phyloP scores from a whole-genome alignment of 2,113 vertebrate genomes.

The Takifugu flavidus region DNA sequence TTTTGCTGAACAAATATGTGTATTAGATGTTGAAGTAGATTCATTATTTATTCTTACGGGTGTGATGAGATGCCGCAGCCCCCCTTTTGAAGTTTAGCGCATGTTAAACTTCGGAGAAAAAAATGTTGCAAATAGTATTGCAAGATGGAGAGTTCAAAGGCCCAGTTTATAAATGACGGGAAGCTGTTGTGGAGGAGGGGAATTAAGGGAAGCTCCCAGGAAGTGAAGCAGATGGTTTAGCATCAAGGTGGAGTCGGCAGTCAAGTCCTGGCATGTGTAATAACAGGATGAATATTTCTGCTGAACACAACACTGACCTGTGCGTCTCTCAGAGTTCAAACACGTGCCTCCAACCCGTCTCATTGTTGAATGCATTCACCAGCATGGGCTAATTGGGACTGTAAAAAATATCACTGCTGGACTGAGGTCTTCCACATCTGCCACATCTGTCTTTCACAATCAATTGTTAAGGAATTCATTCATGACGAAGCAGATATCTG shows the following conservation, averaged over 20 bases:
- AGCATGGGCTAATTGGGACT: no score
- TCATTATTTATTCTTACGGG: no score
- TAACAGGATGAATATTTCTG: slow-evolving; percentile 52
- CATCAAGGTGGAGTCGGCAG: slow-evolving; percentile 39
- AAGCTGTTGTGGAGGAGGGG: slow-evolving; percentile 10
- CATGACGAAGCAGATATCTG: no score
- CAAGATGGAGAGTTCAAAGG: slow-evolving; percentile 1
- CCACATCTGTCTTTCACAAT: no score
- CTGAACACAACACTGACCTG: slow-evolving; percentile 39
- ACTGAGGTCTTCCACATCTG: no score
- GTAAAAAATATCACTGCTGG: no score
- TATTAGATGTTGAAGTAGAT: no score
- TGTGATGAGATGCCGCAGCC: no score
- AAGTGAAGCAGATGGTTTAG: slow-evolving; percentile 48
- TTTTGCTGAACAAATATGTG: no score
- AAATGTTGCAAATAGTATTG: no score
- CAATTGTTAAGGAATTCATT: no score
- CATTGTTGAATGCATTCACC: no score
- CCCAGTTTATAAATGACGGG: slow-evolving; percentile 21
- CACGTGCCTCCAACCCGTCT: not conserved
- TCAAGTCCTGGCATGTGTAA: slow-evolving; percentile 59
- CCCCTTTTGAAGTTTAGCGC: slow-evolving; percentile 46
- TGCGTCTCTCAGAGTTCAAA: slow-evolving; percentile 19
- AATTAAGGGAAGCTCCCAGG: slow-evolving; percentile 49
- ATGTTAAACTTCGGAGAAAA: slow-evolving; percentile 40